These are phyloP conservation scores for Neoitamus cyanurus DNA, from an alignment of 2,888 invertebrate species.

Conservation along the genomic window DNA sequence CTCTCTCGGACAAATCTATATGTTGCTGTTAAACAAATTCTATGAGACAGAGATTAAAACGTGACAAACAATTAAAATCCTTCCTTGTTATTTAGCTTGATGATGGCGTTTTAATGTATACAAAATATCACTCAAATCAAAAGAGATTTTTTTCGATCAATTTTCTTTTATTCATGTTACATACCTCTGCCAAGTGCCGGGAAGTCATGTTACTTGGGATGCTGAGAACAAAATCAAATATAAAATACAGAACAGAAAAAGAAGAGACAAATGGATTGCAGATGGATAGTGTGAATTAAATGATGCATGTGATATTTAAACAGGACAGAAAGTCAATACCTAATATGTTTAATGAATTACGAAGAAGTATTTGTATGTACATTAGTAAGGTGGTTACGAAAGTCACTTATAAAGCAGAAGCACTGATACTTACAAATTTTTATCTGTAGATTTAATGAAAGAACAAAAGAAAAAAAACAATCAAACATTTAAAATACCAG, in stretches of 20 bases:
- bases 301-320: background rate
- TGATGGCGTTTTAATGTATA: background rate
- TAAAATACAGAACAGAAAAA: constrained; percentile 32
- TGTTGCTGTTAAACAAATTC: background rate
- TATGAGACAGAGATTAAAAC: constrained; percentile 3
- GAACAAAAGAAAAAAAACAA: background rate
- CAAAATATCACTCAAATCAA: constrained; percentile 54
- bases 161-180: constrained; percentile 54
- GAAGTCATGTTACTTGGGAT: constrained; percentile 61
- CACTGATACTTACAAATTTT: background rate
- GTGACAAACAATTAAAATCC: constrained; percentile 3
- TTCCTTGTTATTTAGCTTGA: constrained; percentile 14
- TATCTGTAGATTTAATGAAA: background rate
- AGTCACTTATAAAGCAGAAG: background rate
- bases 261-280: background rate
- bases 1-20: constrained; percentile 62
- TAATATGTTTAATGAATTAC: background rate
- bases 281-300: background rate
- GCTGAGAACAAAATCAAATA: constrained; percentile 42
- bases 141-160: constrained; percentile 49
- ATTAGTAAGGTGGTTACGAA: background rate
- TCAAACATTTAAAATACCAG: no score
- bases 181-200: constrained; percentile 67
- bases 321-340: background rate
- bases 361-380: background rate